Evolutionary conservation across 2,113 vertebrate species (phyloP).

Genomic region (Pygoscelis adeliae): DNA sequence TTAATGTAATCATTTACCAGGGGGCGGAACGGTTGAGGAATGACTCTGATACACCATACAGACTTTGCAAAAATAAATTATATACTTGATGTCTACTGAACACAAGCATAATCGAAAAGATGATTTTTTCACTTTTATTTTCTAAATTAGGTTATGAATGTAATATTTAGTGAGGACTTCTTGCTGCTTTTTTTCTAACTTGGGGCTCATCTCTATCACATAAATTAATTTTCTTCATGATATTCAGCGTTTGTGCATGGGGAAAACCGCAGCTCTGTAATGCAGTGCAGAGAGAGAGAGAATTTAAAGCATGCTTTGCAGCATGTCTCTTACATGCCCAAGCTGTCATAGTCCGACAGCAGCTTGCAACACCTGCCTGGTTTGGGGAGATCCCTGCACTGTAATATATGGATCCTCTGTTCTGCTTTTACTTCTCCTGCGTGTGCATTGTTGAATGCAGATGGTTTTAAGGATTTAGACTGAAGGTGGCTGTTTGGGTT

Average conservation of each 20-base stretch:
- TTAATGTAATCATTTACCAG: background rate
- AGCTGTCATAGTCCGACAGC: background rate
- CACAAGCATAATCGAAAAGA: background rate
- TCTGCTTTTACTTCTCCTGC: background rate
- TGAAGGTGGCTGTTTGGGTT: background rate
- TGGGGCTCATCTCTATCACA: background rate
- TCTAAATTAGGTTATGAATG: background rate
- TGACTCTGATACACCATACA: background rate
- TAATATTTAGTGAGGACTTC: background rate
- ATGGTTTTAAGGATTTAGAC: background rate
- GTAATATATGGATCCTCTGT: background rate
- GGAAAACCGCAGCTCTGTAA: background rate
- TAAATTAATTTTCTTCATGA: background rate
- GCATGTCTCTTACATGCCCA: accelerated
- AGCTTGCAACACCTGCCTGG: background rate
- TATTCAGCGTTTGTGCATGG: background rate
- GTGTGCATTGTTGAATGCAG: background rate
- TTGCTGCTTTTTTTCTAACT: background rate
- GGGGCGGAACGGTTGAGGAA: background rate
- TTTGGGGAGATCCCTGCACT: background rate
- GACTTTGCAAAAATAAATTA: background rate
- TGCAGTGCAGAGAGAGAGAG: background rate
- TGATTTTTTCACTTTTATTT: background rate
- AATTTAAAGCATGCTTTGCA: background rate
- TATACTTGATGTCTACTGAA: background rate